Conservation (phyloP, 2,113 vertebrate genomes). For the Lasiurus borealis region DNA sequence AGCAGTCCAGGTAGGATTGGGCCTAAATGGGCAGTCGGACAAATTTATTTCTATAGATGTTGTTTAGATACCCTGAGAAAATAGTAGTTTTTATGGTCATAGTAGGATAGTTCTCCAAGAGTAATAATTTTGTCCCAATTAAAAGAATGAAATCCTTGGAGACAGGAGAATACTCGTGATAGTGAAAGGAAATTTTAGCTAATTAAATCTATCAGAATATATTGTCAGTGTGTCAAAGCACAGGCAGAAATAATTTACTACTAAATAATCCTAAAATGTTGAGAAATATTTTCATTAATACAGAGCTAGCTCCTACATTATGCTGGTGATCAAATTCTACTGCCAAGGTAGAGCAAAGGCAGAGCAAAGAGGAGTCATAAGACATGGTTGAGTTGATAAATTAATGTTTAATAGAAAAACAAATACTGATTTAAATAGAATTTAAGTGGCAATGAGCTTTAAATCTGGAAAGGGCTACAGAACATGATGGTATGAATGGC, state of each 20-base stretch:
- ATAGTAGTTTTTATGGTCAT: neutral
- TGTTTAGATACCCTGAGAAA: neutral
- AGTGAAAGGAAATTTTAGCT: neutral
- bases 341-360: no score
- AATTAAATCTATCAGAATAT: neutral
- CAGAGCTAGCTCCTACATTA: neutral
- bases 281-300: neutral
- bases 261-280: neutral
- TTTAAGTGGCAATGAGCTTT: accelerated
- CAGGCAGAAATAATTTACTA: neutral
- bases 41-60: neutral
- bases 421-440: neutral
- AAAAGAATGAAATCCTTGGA: neutral
- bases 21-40: no score
- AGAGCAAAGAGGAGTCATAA: neutral
- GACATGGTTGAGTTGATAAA: accelerated
- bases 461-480: neutral
- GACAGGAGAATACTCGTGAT: neutral
- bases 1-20: no score
- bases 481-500: neutral
- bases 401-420: neutral
- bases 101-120: neutral
- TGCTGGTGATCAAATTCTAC: neutral
- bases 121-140: neutral
- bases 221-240: neutral